Evolutionary conservation across 2,888 invertebrate genomes (phyloP).

Genomic region (Nephrotoma guestfalica): DNA sequence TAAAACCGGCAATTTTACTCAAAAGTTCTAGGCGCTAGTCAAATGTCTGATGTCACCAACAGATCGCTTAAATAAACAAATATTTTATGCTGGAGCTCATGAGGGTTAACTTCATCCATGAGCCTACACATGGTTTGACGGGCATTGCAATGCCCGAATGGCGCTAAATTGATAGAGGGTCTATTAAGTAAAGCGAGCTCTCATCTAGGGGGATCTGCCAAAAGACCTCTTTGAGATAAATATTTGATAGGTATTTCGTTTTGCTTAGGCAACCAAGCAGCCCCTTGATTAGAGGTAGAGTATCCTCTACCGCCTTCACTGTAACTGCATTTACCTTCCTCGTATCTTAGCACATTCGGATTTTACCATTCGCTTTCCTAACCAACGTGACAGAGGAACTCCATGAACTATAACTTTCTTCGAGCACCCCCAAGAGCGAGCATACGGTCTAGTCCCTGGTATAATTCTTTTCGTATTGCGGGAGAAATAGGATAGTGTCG

Average conservation of each 20-base stretch:
- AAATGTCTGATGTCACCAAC: not conserved
- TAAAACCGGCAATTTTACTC: not conserved
- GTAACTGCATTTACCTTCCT: too few relatives aligned
- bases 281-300: not conserved
- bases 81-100: too few relatives aligned
- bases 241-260: not conserved
- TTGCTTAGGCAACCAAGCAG: not conserved
- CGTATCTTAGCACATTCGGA: too few relatives aligned
- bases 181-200: too few relatives aligned
- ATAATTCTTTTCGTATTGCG: not conserved
- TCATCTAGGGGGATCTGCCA: not conserved
- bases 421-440: not conserved
- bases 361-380: too few relatives aligned
- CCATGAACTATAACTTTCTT: not conserved
- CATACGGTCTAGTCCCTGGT: not conserved
- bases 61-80: not conserved
- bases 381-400: too few relatives aligned
- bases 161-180: not conserved
- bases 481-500: too few relatives aligned
- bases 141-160: not conserved
- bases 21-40: not conserved
- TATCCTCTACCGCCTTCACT: not conserved
- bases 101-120: not conserved
- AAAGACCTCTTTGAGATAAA: not conserved
- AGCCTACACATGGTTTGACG: not conserved